Percentiles rank a stretch among this genome's conserved stretches.
phyloP scores from a whole-genome alignment of 1,140 invertebrate species.

The Zaprionus camerounensis region DNA sequence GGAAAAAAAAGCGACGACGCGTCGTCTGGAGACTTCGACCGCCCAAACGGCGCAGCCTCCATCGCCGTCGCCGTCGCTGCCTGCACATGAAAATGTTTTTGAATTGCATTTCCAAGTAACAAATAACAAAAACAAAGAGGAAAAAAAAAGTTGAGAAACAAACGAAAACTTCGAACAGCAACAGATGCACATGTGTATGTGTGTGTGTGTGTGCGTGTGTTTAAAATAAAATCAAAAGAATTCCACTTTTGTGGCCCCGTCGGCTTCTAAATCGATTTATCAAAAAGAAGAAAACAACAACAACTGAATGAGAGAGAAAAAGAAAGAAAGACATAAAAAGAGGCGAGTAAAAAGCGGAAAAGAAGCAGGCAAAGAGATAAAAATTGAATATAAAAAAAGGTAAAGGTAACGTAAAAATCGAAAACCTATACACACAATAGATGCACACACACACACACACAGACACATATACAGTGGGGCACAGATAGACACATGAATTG shows the following conservation, averaged over 20 bases:
- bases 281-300: slow-evolving; percentile 58
- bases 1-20: slow-evolving; percentile 49
- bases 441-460: slow-evolving; percentile 59
- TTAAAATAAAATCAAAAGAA: slow-evolving; percentile 78
- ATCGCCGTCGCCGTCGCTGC: slow-evolving; percentile 11
- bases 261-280: slow-evolving; percentile 82
- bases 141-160: slow-evolving; percentile 45
- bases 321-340: slow-evolving; percentile 35
- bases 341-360: slow-evolving; percentile 66
- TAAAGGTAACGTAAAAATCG: slow-evolving; percentile 79
- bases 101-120: slow-evolving; percentile 80
- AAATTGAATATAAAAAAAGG: slow-evolving; percentile 75
- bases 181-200: slow-evolving; percentile 25
- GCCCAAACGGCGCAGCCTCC: background rate
- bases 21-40: slow-evolving; percentile 52
- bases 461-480: slow-evolving; percentile 8
- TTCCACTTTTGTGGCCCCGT: slow-evolving; percentile 79
- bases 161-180: slow-evolving; percentile 55
- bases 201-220: slow-evolving; percentile 31
- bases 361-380: slow-evolving; percentile 80
- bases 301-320: slow-evolving; percentile 44
- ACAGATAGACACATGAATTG: slow-evolving; percentile 67
- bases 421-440: slow-evolving; percentile 77
- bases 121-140: slow-evolving; percentile 51
- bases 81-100: slow-evolving; percentile 60